phyloP scores from a whole-genome alignment of 1,140 invertebrate genomes.

The Trichomalopsis sarcophagae region DNA sequence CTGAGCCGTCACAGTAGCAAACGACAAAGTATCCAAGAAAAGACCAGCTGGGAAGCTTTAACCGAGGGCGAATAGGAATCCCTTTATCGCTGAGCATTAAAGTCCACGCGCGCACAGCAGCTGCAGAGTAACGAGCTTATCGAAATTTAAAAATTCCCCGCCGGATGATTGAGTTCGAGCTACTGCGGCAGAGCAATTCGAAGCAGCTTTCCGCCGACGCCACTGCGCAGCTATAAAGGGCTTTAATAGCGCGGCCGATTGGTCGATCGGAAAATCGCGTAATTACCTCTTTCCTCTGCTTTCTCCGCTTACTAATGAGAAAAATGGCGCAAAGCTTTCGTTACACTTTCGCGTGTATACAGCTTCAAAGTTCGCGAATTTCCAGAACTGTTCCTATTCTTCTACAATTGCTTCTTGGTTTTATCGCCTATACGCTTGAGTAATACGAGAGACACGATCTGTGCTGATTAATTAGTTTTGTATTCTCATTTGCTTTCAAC shows the following conservation, averaged over 20 bases:
- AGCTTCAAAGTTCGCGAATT: not conserved
- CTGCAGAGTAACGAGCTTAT: slow-evolving; percentile 16
- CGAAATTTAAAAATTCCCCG: slow-evolving; percentile 36
- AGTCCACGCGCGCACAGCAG: not conserved
- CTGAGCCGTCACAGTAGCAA: too few relatives aligned
- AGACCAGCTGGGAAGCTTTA: not conserved
- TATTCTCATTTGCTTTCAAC: too few relatives aligned
- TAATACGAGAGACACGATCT: not conserved
- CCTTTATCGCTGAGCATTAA: not conserved
- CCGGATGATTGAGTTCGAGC: slow-evolving; percentile 22
- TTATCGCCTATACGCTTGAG: not conserved
- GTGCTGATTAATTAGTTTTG: not conserved
- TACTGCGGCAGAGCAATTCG: slow-evolving; percentile 17
- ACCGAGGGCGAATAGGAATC: not conserved
- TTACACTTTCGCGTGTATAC: not conserved
- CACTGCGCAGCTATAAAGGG: slow-evolving; percentile 3
- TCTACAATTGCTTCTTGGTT: not conserved
- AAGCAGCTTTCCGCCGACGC: slow-evolving; percentile 3
- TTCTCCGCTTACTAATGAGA: not conserved
- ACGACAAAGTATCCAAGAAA: not conserved
- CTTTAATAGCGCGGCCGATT: slow-evolving; percentile 17
- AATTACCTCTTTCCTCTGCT: slow-evolving; percentile 34
- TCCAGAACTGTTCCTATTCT: not conserved
- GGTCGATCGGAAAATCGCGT: slow-evolving; percentile 34
- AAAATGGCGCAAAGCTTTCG: not conserved